phyloP scores from a whole-genome alignment of 1,140 invertebrate genomes.

The Sminthurinus signatus region DNA sequence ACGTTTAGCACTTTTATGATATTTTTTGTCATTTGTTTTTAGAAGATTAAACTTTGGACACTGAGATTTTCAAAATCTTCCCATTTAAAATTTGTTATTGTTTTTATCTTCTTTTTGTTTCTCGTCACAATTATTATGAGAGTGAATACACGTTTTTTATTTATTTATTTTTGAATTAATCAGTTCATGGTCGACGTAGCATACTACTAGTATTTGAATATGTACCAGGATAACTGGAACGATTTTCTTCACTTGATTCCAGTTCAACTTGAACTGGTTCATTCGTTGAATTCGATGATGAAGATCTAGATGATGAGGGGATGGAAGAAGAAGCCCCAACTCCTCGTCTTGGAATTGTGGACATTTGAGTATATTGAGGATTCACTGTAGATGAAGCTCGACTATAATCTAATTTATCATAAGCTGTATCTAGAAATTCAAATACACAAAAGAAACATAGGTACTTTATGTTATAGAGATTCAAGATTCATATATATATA shows the following conservation, averaged over 20 bases:
- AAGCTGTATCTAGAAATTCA: slow-evolving; percentile 52
- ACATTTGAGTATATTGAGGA: slow-evolving; percentile 75
- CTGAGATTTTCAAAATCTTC: no score
- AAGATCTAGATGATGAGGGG: background rate
- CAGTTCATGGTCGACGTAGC: no score
- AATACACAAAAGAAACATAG: background rate
- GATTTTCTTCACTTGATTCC: background rate
- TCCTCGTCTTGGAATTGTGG: slow-evolving; percentile 35
- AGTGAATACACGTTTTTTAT: no score
- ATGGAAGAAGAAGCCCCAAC: slow-evolving; percentile 6
- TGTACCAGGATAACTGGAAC: background rate
- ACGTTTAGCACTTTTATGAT: no score
- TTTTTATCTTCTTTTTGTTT: no score
- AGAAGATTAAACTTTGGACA: no score
- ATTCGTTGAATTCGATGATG: background rate
- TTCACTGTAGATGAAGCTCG: slow-evolving; percentile 59
- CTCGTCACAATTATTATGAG: no score
- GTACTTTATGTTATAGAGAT: no score
- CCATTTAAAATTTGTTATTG: no score
- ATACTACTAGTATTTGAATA: slow-evolving; percentile 13
- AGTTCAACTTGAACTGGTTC: background rate
- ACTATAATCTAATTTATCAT: slow-evolving; percentile 80
- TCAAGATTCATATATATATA: background rate
- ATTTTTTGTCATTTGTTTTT: no score
- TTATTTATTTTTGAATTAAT: no score